Evolutionary conservation across 1,140 invertebrate genomes (phyloP).

Genomic region (Drosophila setifemur): DNA sequence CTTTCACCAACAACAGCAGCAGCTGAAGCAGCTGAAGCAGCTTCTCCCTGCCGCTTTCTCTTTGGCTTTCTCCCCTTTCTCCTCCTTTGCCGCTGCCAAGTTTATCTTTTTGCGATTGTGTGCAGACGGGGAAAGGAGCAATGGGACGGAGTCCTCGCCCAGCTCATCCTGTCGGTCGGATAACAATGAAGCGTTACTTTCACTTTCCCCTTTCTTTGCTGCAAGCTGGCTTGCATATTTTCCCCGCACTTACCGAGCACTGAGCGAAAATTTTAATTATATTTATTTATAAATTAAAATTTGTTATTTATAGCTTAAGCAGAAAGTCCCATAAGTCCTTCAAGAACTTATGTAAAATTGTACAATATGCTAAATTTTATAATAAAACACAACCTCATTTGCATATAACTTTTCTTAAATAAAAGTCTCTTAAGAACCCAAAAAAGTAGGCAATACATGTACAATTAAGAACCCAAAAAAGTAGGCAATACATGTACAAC

Average conservation of each 20-base stretch:
- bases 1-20: conserved; percentile 55
- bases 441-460: no score
- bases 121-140: conserved; percentile 31
- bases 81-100: conserved; percentile 18
- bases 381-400: no score
- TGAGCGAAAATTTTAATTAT: background rate
- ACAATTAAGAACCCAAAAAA: no score
- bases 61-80: background rate
- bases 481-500: no score
- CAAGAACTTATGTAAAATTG: no score
- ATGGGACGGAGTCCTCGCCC: conserved; percentile 15
- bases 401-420: no score
- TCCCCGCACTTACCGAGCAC: conserved; percentile 13
- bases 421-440: no score
- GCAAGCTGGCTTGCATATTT: conserved; percentile 56
- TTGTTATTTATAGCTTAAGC: no score
- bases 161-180: conserved; percentile 39
- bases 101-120: conserved; percentile 72
- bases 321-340: no score
- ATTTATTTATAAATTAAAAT: no score
- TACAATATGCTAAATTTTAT: no score
- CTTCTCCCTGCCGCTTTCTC: conserved; percentile 8
- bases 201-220: conserved; percentile 61
- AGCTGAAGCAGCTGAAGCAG: no score
- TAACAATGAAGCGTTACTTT: conserved; percentile 75